Evolutionary conservation across 2,888 invertebrate genomes (phyloP), one percentile per base, ranked within the genome.

Genomic region (Philhelius pedissequus): DNA sequence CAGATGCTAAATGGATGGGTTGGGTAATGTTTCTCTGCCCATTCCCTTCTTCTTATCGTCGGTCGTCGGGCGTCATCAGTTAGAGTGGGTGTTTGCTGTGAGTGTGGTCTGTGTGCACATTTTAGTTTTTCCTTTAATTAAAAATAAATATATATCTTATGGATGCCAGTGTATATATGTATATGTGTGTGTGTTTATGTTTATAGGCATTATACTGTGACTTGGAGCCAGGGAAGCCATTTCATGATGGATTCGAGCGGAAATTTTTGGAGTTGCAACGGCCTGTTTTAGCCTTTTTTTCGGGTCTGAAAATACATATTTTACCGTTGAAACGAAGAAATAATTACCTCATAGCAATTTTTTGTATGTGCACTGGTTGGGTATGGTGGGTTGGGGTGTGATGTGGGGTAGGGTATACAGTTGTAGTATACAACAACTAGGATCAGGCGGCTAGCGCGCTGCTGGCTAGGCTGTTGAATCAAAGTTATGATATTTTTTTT

Each of bases 71-170:
- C n/a, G n/a, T 48, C 64, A 64, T 64, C 64, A 48, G 48, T 48
- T 48, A 64, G 64, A 64, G 64, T 20, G 62, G 45, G 62, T 80
- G 69, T 69, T 74, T 79, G 79, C 83, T 78, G 60, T 73, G 82
- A 84, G 79, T 80, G 74, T 80, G 83, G 84, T 84, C 75, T 80
- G 40, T 80, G 75, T 80, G 84, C 84, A 84, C 80, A 84, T 84
- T 84, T 83, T 84, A 80, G 80, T 80, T 84, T 84, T 84, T 84
- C 84, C 84, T 84, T 84, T 84, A 84, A 84, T 84, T 84, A 84
- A 84, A 84, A 84, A 84, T 84, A 80, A 84, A 84, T 84, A 84
- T 79, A 64, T 70, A 80, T 71, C 25, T 62, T 56, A 32, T 74
- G 64, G 52, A 40, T 22, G 58, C 15, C 20, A 48, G 20, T 45